Conservation (phyloP, 2,888 invertebrate genomes). For the Hyposoter dolosus region DNA sequence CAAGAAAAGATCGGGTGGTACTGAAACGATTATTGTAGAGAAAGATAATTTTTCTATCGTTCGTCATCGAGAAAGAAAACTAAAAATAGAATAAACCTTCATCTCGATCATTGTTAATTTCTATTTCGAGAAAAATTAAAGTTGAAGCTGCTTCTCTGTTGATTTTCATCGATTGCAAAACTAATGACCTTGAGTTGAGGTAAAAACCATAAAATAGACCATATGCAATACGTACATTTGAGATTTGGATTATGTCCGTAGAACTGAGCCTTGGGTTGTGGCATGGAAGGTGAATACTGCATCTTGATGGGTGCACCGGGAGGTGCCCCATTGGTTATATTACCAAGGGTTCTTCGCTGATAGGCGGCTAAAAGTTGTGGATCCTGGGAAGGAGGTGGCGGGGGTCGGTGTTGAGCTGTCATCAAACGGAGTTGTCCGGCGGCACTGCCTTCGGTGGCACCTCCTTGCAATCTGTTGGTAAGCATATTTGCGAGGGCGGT, state of each 20-base stretch:
- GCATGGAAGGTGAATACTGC: constrained; percentile 82
- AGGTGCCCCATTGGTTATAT: constrained; percentile 86
- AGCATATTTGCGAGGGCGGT: constrained; percentile 98
- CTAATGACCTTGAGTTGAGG: no score
- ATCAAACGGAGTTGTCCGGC: constrained; percentile 88
- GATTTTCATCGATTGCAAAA: no score
- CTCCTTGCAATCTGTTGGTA: constrained; percentile 91
- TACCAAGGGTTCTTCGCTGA: constrained; percentile 85
- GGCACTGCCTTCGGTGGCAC: constrained; percentile 85
- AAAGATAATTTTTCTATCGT: neutral
- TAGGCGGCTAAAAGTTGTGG: constrained; percentile 81
- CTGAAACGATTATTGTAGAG: constrained; percentile 72
- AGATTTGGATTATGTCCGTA: constrained; percentile 97
- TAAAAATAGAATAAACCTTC: no score
- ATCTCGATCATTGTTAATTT: no score
- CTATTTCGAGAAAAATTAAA: no score
- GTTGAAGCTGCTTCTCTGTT: no score
- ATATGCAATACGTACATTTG: constrained; percentile 86
- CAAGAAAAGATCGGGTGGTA: constrained; percentile 95
- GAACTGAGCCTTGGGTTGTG: constrained; percentile 90
- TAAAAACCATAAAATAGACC: no score
- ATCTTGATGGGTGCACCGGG: constrained; percentile 81
- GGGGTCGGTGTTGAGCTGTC: constrained; percentile 92
- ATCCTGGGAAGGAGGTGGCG: constrained; percentile 86
- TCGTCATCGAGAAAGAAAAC: neutral